Evolutionary conservation across 2,113 vertebrate genomes (phyloP).

Genomic region (Tetraodon nigroviridis): DNA sequence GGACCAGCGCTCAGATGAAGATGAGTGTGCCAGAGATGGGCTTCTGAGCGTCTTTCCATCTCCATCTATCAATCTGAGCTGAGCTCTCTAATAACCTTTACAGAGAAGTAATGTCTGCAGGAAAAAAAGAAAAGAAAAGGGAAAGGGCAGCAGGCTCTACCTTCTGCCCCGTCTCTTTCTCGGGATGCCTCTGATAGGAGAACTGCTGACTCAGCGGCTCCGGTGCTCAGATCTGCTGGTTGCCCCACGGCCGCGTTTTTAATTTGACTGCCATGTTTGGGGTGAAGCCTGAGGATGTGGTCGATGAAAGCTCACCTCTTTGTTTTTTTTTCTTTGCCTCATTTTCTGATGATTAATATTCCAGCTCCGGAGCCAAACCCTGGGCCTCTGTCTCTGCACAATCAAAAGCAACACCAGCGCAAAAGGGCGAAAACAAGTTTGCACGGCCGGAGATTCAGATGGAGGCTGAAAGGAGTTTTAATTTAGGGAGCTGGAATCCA

Average conservation of each 20-base stretch:
- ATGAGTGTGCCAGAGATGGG: slow-evolving; percentile 60
- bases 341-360: slow-evolving; percentile 44
- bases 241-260: slow-evolving; percentile 64
- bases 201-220: slow-evolving; percentile 65
- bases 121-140: slow-evolving; percentile 29
- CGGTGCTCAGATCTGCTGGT: slow-evolving; percentile 40
- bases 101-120: slow-evolving; percentile 43
- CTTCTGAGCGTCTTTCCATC: slow-evolving; percentile 50
- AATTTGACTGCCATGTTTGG: slow-evolving; percentile 54
- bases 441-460: slow-evolving; percentile 24
- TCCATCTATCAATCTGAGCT: slow-evolving; percentile 60
- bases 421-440: slow-evolving; percentile 29
- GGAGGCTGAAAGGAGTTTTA: slow-evolving; percentile 34
- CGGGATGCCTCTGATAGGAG: slow-evolving; percentile 62
- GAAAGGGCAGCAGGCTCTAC: slow-evolving; percentile 9
- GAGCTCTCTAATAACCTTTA: slow-evolving; percentile 60
- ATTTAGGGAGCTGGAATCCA: slow-evolving; percentile 38
- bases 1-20: slow-evolving; percentile 52
- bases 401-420: slow-evolving; percentile 24
- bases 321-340: slow-evolving; percentile 7
- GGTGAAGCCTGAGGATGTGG: slow-evolving; percentile 59
- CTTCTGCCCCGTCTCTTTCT: slow-evolving; percentile 23
- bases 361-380: slow-evolving; percentile 22
- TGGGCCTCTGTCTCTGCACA: slow-evolving; percentile 19
- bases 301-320: slow-evolving; percentile 31